Conservation (phyloP, 2,888 invertebrate genomes). For the Gymnoscelis rufifasciata region DNA sequence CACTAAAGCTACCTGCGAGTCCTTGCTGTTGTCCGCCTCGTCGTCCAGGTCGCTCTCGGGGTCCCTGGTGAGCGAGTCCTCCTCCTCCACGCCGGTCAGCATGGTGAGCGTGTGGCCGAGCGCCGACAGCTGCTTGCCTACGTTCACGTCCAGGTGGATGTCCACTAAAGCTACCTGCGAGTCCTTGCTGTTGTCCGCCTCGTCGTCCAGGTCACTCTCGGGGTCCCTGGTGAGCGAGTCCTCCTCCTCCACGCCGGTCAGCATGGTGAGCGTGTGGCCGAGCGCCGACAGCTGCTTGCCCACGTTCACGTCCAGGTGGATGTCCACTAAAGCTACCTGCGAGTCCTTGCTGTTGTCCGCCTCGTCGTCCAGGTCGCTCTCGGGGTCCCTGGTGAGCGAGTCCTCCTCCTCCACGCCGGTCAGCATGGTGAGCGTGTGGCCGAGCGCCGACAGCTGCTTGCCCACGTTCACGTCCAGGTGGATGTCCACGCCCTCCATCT, state of each 20-base stretch:
- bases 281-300: conserved; percentile 73
- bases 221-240: conserved; percentile 85
- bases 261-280: conserved; percentile 96
- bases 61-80: conserved; percentile 84
- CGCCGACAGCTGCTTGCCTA: conserved; percentile 55
- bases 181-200: conserved; percentile 80
- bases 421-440: conserved; percentile 96
- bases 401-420: conserved; percentile 92
- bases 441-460: conserved; percentile 94
- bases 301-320: background rate
- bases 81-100: conserved; percentile 91
- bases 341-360: conserved; percentile 81
- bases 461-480: conserved; percentile 97
- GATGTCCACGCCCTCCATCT: conserved; percentile 99
- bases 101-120: conserved; percentile 97
- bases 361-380: conserved; percentile 88
- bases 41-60: conserved; percentile 90
- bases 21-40: conserved; percentile 80
- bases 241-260: conserved; percentile 91
- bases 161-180: no score
- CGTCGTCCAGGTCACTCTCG: conserved; percentile 88
- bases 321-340: no score
- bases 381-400: conserved; percentile 81
- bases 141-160: no score
- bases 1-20: conserved; percentile 78